phyloP scores from a whole-genome alignment of 1,140 invertebrate species.

The Pseudomyrmex flavicornis region DNA sequence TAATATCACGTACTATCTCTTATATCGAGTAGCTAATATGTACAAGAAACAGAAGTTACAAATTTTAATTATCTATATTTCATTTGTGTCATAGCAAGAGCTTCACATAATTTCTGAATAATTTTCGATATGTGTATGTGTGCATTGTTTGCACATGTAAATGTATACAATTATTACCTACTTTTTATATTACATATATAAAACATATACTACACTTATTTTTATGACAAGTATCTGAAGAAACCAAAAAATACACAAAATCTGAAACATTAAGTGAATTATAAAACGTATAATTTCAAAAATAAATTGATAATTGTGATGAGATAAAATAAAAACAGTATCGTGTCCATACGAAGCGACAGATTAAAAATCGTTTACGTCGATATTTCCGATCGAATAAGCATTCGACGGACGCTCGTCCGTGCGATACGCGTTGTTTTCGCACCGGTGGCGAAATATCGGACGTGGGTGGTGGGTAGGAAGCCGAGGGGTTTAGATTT shows the following conservation, averaged over 20 bases:
- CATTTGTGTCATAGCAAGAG: no score
- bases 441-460: conserved; percentile 73
- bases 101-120: no score
- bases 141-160: no score
- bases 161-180: no score
- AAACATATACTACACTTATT: no score
- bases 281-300: neutral
- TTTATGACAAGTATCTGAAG: no score
- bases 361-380: conserved; percentile 31
- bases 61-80: no score
- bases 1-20: neutral
- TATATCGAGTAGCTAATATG: neutral
- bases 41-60: no score
- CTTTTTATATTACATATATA: no score
- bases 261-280: no score
- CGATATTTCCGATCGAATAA: conserved; percentile 46
- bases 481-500: conserved; percentile 76
- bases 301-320: conserved; percentile 11
- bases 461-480: conserved; percentile 51
- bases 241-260: neutral
- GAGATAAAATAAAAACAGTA: conserved; percentile 19
- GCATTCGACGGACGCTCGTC: conserved; percentile 56
- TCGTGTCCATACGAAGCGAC: conserved; percentile 5
- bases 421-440: conserved; percentile 56
- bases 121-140: no score